Percentiles rank a stretch among this genome's conserved stretches.
Evolutionary conservation across 2,888 invertebrate species (phyloP).

Genomic region (Amaurobius ferox): DNA sequence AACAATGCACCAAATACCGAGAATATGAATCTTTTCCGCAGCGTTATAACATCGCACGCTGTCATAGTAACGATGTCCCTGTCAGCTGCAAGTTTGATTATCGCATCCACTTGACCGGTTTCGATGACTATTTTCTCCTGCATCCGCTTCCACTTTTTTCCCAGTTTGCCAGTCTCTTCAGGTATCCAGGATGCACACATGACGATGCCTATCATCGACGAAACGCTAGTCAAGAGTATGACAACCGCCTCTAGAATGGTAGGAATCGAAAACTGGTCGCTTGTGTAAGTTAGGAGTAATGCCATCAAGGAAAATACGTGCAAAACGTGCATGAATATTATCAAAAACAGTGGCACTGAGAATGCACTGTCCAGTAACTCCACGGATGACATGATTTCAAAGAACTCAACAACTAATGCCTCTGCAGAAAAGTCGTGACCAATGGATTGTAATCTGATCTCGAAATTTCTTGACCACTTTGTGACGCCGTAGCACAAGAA

Average conservation of each 20-base stretch:
- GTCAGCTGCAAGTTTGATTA: not conserved
- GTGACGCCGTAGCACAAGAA: constrained; percentile 11
- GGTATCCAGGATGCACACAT: constrained; percentile 29
- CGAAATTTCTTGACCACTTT: constrained; percentile 15
- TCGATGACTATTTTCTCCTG: constrained; percentile 7
- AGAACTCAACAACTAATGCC: constrained; percentile 20
- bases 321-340: constrained; percentile 37
- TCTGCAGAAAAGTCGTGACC: not conserved
- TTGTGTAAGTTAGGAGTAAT: constrained; percentile 17
- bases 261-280: constrained; percentile 23
- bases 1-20: constrained; percentile 45
- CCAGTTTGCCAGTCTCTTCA: not conserved
- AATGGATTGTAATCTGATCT: not conserved
- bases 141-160: not conserved
- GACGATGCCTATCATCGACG: constrained; percentile 25
- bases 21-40: constrained; percentile 35
- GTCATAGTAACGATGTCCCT: constrained; percentile 26
- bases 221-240: constrained; percentile 17
- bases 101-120: not conserved
- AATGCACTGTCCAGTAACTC: constrained; percentile 28
- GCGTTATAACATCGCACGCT: constrained; percentile 18
- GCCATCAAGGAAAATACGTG: constrained; percentile 42
- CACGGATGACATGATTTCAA: not conserved
- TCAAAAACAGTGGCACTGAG: constrained; percentile 24
- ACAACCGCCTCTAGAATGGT: constrained; percentile 14